These are phyloP conservation scores for Chromis chromis DNA, from an alignment of 2,797 vertebrate species.

Conservation along the genomic window DNA sequence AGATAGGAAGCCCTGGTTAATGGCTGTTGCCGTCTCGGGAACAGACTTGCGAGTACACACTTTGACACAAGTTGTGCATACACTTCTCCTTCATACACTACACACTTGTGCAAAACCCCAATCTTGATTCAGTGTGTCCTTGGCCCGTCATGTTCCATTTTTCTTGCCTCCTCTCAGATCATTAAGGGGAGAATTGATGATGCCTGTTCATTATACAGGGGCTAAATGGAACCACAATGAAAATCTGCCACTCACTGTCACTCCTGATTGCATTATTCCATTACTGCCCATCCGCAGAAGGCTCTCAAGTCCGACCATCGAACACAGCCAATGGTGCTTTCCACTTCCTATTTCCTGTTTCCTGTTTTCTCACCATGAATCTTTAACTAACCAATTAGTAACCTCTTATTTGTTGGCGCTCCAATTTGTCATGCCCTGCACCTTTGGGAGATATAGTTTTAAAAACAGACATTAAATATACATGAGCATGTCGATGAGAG, in stretches of 20 bases:
- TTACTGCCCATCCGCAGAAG: slow-evolving; percentile 67
- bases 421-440: slow-evolving; percentile 57
- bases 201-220: slow-evolving; percentile 78
- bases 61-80: slow-evolving; percentile 51
- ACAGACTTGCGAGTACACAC: slow-evolving; percentile 42
- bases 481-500: slow-evolving; percentile 71
- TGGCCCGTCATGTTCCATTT: slow-evolving; percentile 81
- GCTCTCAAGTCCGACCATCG: slow-evolving; percentile 70
- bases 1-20: slow-evolving; percentile 59
- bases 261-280: slow-evolving; percentile 77
- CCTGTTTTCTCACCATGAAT: slow-evolving; percentile 76
- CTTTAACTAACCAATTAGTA: slow-evolving; percentile 81
- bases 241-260: slow-evolving; percentile 81
- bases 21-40: slow-evolving; percentile 50
- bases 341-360: slow-evolving; percentile 74
- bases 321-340: slow-evolving; percentile 51
- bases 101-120: slow-evolving; percentile 39
- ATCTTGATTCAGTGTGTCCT: slow-evolving; percentile 67
- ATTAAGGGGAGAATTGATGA: slow-evolving; percentile 75
- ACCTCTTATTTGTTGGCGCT: slow-evolving; percentile 74
- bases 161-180: slow-evolving; percentile 60
- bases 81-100: slow-evolving; percentile 39
- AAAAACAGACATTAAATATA: slow-evolving; percentile 80
- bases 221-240: slow-evolving; percentile 79
- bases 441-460: slow-evolving; percentile 74